Conservation (phyloP, 2,797 vertebrate species). For the Paramormyrops hopkinsi region DNA sequence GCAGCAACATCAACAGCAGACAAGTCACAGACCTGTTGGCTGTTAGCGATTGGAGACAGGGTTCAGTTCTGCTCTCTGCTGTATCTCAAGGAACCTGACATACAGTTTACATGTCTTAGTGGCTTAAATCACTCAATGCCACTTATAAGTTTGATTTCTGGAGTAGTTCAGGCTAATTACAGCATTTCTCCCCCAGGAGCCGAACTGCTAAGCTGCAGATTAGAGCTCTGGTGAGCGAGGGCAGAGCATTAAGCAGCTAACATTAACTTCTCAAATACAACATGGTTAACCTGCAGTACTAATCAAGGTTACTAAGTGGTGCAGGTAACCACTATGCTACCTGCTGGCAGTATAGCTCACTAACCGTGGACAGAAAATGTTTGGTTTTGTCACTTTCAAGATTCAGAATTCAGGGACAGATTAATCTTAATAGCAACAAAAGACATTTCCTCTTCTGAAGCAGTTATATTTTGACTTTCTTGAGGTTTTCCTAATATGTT, state of each 20-base stretch:
- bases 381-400: background rate
- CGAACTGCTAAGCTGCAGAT: background rate
- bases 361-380: background rate
- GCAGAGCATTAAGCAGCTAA: background rate
- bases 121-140: conserved; percentile 3
- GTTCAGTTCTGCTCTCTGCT: background rate
- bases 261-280: background rate
- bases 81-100: conserved; percentile 1
- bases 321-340: background rate
- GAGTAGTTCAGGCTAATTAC: conserved; percentile 2
- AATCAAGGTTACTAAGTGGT: background rate
- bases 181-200: background rate
- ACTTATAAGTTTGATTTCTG: background rate
- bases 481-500: background rate
- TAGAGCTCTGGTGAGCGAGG: background rate
- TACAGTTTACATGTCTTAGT: background rate
- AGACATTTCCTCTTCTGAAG: background rate
- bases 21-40: background rate
- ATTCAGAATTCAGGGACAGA: background rate
- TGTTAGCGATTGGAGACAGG: background rate
- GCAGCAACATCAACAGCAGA: background rate
- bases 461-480: background rate
- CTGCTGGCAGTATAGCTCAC: background rate
- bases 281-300: background rate
- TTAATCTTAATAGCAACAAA: background rate